These are phyloP conservation scores for Philonicus albiceps DNA, from an alignment of 2,888 invertebrate genomes.

Conservation along the genomic window DNA sequence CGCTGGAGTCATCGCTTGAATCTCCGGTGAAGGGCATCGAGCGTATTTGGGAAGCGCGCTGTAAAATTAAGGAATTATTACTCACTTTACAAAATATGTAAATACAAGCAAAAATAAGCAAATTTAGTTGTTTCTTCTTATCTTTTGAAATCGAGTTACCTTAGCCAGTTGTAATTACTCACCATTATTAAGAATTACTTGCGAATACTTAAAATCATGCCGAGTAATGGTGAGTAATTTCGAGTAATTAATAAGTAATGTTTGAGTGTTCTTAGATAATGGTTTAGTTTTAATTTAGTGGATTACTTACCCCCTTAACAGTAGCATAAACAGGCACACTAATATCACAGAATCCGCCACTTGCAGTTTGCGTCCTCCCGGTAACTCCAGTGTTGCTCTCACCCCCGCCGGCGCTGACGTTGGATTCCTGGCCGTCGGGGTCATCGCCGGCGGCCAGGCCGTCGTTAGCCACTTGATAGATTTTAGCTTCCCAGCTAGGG, in stretches of 20 bases:
- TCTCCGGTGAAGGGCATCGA: slow-evolving; percentile 96
- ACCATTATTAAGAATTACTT: too few relatives aligned
- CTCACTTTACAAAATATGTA: not conserved
- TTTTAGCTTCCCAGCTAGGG: slow-evolving; percentile 95
- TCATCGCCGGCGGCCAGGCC: slow-evolving; percentile 65
- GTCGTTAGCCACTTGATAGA: slow-evolving; percentile 83
- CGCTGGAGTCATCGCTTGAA: slow-evolving; percentile 93
- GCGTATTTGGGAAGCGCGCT: slow-evolving; percentile 93
- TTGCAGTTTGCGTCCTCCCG: slow-evolving; percentile 63
- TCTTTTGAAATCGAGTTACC: too few relatives aligned
- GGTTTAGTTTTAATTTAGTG: not conserved
- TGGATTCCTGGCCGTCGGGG: slow-evolving; percentile 58
- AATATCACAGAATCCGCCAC: slow-evolving; percentile 87
- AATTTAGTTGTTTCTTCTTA: too few relatives aligned
- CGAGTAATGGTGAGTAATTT: too few relatives aligned
- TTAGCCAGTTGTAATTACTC: too few relatives aligned
- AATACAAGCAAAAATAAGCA: too few relatives aligned
- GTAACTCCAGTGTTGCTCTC: slow-evolving; percentile 66
- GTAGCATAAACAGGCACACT: slow-evolving; percentile 95
- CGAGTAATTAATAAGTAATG: too few relatives aligned
- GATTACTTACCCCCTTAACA: slow-evolving; percentile 81
- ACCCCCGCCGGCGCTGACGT: slow-evolving; percentile 57
- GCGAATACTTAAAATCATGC: too few relatives aligned
- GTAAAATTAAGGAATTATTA: slow-evolving; percentile 42
- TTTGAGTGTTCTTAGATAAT: too few relatives aligned